Base-by-base conservation (phyloP, 2,888 invertebrate species). In the Synanthedon myopaeformis region DNA sequence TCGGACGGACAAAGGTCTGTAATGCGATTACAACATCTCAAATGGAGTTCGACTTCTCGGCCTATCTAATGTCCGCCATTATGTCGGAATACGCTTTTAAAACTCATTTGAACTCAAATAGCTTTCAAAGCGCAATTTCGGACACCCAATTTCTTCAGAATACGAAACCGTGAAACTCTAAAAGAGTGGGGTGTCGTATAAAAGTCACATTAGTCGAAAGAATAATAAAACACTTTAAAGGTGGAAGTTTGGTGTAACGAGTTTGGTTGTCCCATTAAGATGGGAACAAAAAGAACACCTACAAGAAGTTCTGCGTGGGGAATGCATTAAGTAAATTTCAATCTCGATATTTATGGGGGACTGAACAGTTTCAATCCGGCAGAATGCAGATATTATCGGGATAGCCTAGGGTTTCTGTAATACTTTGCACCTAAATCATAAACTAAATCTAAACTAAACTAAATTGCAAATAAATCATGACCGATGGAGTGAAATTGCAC, bases 161-260 rank as follows among this genome's bases (percentile, higher is more conserved):
- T 54, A 58, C 57, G 58, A 56, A 56, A 57, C 59, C 54, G 55
- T 58, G 54, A 58, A 59, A 58, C 54, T 28, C 41, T 52, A 23
- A 49, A 52, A 52, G 48, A 49, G 28, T 17, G 35, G 45, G 11
- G 49, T 35, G 12, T 14, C 35, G 52, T 28, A 42, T 45, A 45
- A 55, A 52, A 56, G 52, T 56, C 58, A 55, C 61, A 59, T 61
- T 59, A 60, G 51, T 58, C 60, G 59, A 53, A 49, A 42, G 51
- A 54, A 53, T 60, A 67, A 62, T 66, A 63, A 64, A 69, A 64
- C 61, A 63, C 59, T 66, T 62, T 57, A 62, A 59, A 63, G 58
- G 54, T 59, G 54, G 54, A 61, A 66, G 65, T 62, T 50, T 57
- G 53, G 45, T 56, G 51, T 65, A 63, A 64, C 61, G 69, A 70